These are phyloP conservation scores for Drepana falcataria DNA, from an alignment of 2,888 invertebrate genomes.

Conservation along the genomic window DNA sequence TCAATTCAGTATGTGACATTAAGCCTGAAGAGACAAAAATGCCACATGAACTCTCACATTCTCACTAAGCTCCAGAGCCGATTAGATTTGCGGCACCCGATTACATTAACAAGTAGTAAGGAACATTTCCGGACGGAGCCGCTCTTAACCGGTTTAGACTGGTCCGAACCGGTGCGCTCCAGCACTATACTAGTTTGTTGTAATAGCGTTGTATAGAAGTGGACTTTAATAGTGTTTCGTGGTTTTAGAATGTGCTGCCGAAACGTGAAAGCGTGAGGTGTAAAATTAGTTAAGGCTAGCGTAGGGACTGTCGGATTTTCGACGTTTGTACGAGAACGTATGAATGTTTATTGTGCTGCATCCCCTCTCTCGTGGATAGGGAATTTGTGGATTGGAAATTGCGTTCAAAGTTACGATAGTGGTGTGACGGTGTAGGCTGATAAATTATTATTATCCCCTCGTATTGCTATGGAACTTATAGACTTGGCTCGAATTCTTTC, in stretches of 20 bases:
- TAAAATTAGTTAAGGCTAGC: slow-evolving; percentile 37
- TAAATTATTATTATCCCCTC: background rate
- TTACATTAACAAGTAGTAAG: slow-evolving; percentile 66
- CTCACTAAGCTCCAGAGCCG: slow-evolving; percentile 16
- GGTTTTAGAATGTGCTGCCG: slow-evolving; percentile 44
- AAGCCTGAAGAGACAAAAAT: slow-evolving; percentile 5
- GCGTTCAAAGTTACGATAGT: background rate
- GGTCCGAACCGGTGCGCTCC: slow-evolving; percentile 27
- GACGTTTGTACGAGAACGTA: slow-evolving; percentile 8
- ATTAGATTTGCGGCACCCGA: slow-evolving; percentile 61
- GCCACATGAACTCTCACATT: slow-evolving; percentile 12
- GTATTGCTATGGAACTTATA: no score
- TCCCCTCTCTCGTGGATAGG: background rate
- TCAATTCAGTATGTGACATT: background rate
- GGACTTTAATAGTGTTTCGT: slow-evolving; percentile 51
- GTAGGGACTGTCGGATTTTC: slow-evolving; percentile 8
- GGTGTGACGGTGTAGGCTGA: background rate
- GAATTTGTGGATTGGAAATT: background rate
- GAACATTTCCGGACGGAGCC: slow-evolving; percentile 55
- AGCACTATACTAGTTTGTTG: slow-evolving; percentile 37
- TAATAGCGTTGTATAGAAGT: slow-evolving; percentile 40
- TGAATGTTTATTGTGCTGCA: slow-evolving; percentile 4
- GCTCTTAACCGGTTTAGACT: slow-evolving; percentile 58
- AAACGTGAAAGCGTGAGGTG: slow-evolving; percentile 37
- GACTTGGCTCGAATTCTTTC: no score